These are phyloP conservation scores for Dipodomys ordii DNA, from an alignment of 2,113 vertebrate species.

Conservation along the genomic window DNA sequence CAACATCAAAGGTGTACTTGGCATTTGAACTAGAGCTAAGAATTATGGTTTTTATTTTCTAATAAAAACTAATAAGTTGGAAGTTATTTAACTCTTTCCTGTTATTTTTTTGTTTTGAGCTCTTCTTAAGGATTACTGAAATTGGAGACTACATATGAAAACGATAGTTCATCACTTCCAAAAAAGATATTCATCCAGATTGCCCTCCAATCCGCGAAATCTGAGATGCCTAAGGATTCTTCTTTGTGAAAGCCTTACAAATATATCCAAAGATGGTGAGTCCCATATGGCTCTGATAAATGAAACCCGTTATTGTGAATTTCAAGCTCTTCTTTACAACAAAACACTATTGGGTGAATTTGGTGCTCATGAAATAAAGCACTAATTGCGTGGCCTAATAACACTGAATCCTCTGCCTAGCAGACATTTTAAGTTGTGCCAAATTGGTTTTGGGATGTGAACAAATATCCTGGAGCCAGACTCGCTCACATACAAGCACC, in stretches of 20 bases:
- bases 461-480: conserved; percentile 82
- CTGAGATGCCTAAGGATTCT: conserved; percentile 80
- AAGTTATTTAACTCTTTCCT: conserved; percentile 82
- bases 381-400: conserved; percentile 85
- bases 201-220: conserved; percentile 82
- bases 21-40: conserved; percentile 70
- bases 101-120: conserved; percentile 72
- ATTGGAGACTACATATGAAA: conserved; percentile 80
- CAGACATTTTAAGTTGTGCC: conserved; percentile 85
- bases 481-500: conserved; percentile 78
- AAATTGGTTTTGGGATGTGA: conserved; percentile 83
- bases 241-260: conserved; percentile 83
- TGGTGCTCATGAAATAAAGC: conserved; percentile 83
- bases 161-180: conserved; percentile 81
- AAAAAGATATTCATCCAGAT: conserved; percentile 77
- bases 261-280: conserved; percentile 81
- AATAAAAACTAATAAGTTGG: conserved; percentile 80
- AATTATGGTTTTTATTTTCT: conserved; percentile 76
- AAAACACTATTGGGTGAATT: conserved; percentile 83
- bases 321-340: conserved; percentile 85
- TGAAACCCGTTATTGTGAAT: conserved; percentile 83
- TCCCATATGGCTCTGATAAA: conserved; percentile 86
- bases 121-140: conserved; percentile 79
- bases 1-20: conserved; percentile 70
- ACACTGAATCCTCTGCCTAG: conserved; percentile 84